Percentiles rank a stretch among this genome's conserved stretches.
phyloP scores from a whole-genome alignment of 2,797 vertebrate genomes.

The Hippocampus kuda region DNA sequence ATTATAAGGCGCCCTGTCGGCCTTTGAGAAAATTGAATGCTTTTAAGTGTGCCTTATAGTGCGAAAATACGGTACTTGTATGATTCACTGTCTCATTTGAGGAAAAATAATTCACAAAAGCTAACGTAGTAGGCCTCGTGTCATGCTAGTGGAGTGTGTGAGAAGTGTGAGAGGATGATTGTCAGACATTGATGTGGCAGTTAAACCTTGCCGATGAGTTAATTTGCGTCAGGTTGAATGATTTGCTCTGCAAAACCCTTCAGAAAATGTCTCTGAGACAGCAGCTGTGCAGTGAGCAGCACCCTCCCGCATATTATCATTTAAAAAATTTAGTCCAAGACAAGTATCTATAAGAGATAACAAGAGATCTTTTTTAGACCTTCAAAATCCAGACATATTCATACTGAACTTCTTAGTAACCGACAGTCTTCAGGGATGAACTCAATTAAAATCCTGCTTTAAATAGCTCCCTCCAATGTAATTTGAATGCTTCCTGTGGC shows the following conservation, averaged over 20 bases:
- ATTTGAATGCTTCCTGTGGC: conserved; percentile 66
- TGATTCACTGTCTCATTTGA: neutral
- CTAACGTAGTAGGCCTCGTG: conserved; percentile 2
- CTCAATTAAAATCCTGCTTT: conserved; percentile 68
- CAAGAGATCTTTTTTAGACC: conserved; percentile 38
- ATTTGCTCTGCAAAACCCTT: conserved; percentile 26
- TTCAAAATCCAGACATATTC: conserved; percentile 39
- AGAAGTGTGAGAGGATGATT: conserved; percentile 25
- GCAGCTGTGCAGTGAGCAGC: conserved; percentile 14
- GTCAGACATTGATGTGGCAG: conserved; percentile 18
- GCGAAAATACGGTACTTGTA: conserved; percentile 2
- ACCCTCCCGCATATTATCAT: conserved; percentile 9
- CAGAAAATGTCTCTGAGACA: conserved; percentile 18
- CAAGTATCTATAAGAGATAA: conserved; percentile 1
- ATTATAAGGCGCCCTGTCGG: too few relatives aligned
- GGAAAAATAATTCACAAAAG: neutral
- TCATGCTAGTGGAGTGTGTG: conserved; percentile 19
- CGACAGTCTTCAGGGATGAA: conserved; percentile 50
- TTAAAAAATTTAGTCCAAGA: conserved; percentile 17
- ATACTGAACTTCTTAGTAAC: conserved; percentile 52
- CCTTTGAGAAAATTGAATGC: too few relatives aligned
- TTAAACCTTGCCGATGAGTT: conserved; percentile 25
- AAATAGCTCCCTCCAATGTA: conserved; percentile 71
- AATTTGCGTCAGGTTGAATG: conserved; percentile 33
- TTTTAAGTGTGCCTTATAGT: too few relatives aligned